Evolutionary conservation across 2,888 invertebrate genomes (phyloP).

Genomic region (Cecidostiba fungosa): DNA sequence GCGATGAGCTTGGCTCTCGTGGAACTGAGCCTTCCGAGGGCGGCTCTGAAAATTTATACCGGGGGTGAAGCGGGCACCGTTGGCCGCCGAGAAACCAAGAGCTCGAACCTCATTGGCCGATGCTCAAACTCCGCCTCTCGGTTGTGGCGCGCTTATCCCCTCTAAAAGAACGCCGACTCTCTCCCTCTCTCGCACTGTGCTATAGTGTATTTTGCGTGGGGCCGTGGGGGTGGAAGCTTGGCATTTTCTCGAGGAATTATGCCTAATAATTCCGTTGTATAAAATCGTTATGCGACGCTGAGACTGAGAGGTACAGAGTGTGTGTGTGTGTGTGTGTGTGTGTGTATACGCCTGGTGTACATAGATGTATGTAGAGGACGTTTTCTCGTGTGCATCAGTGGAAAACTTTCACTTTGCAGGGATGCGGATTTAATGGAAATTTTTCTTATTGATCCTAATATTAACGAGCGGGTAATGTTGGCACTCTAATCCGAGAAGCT

Average conservation of each 20-base stretch:
- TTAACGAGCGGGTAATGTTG: too few relatives aligned
- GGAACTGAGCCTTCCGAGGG: background rate
- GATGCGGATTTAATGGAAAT: background rate
- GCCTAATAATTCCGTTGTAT: constrained; percentile 72
- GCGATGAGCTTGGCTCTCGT: background rate
- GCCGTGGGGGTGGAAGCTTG: background rate
- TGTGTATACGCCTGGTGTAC: too few relatives aligned
- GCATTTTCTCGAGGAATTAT: constrained; percentile 68
- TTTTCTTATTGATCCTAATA: background rate
- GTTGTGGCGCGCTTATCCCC: too few relatives aligned
- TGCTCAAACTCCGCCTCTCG: background rate
- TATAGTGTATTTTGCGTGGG: too few relatives aligned
- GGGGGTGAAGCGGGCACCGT: background rate
- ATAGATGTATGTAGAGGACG: too few relatives aligned
- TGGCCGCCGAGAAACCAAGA: background rate
- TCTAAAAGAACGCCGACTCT: background rate
- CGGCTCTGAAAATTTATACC: background rate
- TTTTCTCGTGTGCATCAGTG: background rate
- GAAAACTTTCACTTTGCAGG: background rate
- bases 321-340: background rate
- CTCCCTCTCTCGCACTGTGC: too few relatives aligned
- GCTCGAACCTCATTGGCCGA: background rate
- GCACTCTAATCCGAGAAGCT: too few relatives aligned
- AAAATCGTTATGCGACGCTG: constrained; percentile 65
- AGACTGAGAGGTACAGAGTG: background rate